A percentile compares a stretch with the other conserved stretches of the same genome.
phyloP scores from a whole-genome alignment of 1,140 invertebrate genomes.

The Drosophila varians region DNA sequence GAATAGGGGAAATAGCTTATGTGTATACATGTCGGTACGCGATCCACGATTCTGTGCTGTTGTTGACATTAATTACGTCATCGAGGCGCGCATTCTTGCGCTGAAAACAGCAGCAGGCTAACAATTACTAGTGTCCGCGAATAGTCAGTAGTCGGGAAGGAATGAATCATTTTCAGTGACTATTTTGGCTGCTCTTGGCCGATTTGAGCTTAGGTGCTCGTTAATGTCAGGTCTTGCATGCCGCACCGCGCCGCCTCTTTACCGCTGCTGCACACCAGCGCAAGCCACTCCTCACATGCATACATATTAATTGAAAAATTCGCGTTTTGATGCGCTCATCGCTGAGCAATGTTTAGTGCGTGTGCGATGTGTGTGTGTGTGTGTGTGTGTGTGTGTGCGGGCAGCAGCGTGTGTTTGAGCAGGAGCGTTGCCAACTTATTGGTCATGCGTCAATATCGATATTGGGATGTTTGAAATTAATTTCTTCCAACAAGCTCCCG shows the following conservation, averaged over 20 bases:
- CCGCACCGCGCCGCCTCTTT: conserved; percentile 8
- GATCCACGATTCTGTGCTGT: conserved; percentile 65
- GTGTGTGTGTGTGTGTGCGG: conserved; percentile 19
- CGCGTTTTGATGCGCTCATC: conserved; percentile 80
- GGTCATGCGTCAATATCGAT: conserved; percentile 73
- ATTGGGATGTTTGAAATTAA: conserved; percentile 46
- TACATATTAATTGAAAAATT: conserved; percentile 79
- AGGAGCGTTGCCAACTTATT: conserved; percentile 73
- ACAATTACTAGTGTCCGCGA: conserved; percentile 58
- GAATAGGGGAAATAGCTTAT: conserved; percentile 8
- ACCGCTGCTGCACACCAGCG: conserved; percentile 15
- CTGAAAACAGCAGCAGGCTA: conserved; percentile 39
- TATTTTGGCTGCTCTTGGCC: conserved; percentile 64
- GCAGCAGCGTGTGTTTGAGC: conserved; percentile 16
- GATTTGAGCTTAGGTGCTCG: conserved; percentile 22
- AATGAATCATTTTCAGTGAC: conserved; percentile 65
- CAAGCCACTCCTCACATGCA: conserved; percentile 19
- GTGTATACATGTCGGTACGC: conserved; percentile 44
- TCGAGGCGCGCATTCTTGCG: conserved; percentile 67
- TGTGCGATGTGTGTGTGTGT: conserved; percentile 19
- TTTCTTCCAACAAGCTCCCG: conserved; percentile 19
- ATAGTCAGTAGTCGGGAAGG: conserved; percentile 45
- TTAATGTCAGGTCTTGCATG: conserved; percentile 56
- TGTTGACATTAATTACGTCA: conserved; percentile 77
- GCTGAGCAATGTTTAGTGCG: conserved; percentile 62